Conservation (phyloP, 2,113 vertebrate species). For the Notothenia rossii region DNA sequence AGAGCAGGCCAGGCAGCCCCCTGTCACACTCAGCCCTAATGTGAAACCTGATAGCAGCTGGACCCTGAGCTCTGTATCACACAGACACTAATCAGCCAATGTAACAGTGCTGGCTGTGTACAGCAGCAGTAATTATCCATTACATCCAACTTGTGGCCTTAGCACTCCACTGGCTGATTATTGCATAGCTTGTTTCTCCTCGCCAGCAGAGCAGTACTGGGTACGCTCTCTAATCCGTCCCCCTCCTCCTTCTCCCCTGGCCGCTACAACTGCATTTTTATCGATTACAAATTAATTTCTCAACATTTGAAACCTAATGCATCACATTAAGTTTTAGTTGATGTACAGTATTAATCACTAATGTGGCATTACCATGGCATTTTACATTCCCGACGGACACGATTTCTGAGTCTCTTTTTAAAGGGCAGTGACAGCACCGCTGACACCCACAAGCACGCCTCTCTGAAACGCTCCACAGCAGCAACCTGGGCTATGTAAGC, state of each 20-base stretch:
- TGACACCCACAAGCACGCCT: slow-evolving; percentile 54
- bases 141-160: slow-evolving; percentile 63
- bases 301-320: slow-evolving; percentile 42
- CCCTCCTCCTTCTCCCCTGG: slow-evolving; percentile 4
- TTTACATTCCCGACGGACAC: slow-evolving; percentile 56
- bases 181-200: slow-evolving; percentile 20
- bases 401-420: slow-evolving; percentile 57
- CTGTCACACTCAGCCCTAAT: slow-evolving; percentile 57
- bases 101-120: slow-evolving; percentile 53
- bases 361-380: slow-evolving; percentile 65
- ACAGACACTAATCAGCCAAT: slow-evolving; percentile 68
- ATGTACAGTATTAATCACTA: slow-evolving; percentile 64
- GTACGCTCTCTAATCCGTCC: slow-evolving; percentile 32
- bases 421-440: slow-evolving; percentile 61
- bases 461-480: slow-evolving; percentile 37
- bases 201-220: slow-evolving; percentile 10
- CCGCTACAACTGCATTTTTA: slow-evolving; percentile 34
- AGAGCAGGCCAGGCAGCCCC: slow-evolving; percentile 20
- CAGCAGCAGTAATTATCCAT: slow-evolving; percentile 56
- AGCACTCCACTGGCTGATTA: slow-evolving; percentile 40
- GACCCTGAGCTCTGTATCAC: slow-evolving; percentile 56
- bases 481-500: slow-evolving; percentile 63
- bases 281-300: slow-evolving; percentile 45
- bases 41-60: slow-evolving; percentile 57
- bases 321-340: slow-evolving; percentile 52